A percentile compares a stretch with the other conserved stretches of the same genome.
phyloP scores from a whole-genome alignment of 2,113 vertebrate species.

The Orcinus orca region DNA sequence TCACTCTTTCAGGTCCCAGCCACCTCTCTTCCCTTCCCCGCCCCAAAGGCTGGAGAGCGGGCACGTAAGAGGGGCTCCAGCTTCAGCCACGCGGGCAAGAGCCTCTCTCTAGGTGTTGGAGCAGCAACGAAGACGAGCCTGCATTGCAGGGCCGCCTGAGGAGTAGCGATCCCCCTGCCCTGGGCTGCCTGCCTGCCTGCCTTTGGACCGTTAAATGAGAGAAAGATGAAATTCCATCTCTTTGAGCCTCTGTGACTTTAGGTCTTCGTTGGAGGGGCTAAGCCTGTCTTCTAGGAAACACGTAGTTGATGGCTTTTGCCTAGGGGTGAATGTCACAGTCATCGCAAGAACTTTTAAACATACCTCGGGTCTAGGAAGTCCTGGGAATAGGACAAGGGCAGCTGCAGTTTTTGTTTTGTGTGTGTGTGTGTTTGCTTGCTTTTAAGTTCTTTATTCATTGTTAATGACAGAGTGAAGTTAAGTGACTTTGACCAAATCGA shows the following conservation, averaged over 20 bases:
- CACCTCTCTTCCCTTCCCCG: not conserved
- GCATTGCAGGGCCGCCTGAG: not conserved
- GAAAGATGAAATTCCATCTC: not conserved
- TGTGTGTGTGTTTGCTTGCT: not conserved
- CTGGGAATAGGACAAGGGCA: not conserved
- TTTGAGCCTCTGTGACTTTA: not conserved
- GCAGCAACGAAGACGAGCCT: accelerated
- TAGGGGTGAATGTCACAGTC: not conserved
- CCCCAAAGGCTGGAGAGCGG: no score
- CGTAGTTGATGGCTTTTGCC: not conserved
- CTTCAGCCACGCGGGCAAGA: not conserved
- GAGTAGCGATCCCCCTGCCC: not conserved
- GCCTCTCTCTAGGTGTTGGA: not conserved
- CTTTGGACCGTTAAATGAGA: not conserved
- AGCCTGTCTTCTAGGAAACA: not conserved
- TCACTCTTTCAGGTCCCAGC: not conserved
- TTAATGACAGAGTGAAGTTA: not conserved
- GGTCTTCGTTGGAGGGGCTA: not conserved
- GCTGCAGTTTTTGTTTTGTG: not conserved
- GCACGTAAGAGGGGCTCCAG: no score
- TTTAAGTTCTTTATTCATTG: not conserved
- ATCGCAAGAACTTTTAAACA: not conserved
- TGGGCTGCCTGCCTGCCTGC: not conserved
- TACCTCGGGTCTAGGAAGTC: not conserved
- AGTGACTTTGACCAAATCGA: not conserved